Base-by-base conservation (phyloP, 37 sponge, comb jelly and placozoan genomes). In the Diacarnus erythraeanus region DNA sequence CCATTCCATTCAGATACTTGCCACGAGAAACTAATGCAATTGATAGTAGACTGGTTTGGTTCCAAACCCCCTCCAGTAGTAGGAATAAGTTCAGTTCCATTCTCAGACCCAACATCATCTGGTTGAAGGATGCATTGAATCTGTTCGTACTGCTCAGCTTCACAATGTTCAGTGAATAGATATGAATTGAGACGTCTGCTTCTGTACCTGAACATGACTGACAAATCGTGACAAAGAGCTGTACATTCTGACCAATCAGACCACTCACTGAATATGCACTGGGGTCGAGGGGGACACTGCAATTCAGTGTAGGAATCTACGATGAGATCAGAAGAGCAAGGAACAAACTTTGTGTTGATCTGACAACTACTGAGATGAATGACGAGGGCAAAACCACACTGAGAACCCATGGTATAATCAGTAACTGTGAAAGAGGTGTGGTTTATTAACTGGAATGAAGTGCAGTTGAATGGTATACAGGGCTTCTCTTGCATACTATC, bases 181-280 rank as follows among this genome's bases (percentile, higher is more conserved):
- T 64, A 64, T 2, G 36, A 31, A 8, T 64, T 15, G 5, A 82
- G 64, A 5, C 26, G 18, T 10, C 74, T 30, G 4, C 30, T 25
- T 34, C 74, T 63, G 65, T 44, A 73, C n/a, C 22, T 15, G 65
- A 82, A 82, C 38, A 12, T 1, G 18, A 20, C 22, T 17, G 25
- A 37, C 6, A 23, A 15, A 30, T 72, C 40, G 12, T 33, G 4
- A 40, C 74, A 64, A 15, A 64, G 27, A 26, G 43, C 17, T 0
- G 33, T 25, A 29, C 82, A 82, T 22, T 64, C 54, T 2, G 74
- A 74, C 44, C 47, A 65, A 44, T 25, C 47, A 25, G 73, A n/a
- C 47, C 59, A 74, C 51, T 73, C 82, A 10, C 54, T 43, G 37
- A 44, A 82, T 25, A 37, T 42, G 39, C 82, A 82, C 17, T 47